Base-by-base conservation (phyloP, 2,888 invertebrate species). In the Diadegma fenestrale region DNA sequence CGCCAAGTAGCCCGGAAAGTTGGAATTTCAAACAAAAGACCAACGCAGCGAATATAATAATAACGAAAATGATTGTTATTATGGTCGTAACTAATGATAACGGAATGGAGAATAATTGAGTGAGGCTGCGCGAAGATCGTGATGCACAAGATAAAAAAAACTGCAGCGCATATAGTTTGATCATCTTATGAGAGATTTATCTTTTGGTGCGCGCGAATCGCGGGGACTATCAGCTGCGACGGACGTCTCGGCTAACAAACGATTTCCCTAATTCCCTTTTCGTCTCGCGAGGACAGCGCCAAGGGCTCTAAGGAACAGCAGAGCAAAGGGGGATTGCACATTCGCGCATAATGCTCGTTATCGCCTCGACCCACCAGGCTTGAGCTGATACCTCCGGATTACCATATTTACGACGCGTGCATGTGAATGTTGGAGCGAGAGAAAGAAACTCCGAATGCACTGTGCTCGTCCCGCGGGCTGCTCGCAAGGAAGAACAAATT, bases 241-340 rank as follows among this genome's bases (percentile, higher is more conserved):
- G 90, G 93, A 93, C 93, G 92, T 92, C 91, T 91, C 90, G 90
- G 89, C 91, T 93, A 92, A 93, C 92, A 93, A 93, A 93, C 91
- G 93, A 93, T 92, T 92, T 91, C 91, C 90, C 92, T 93, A 92
- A 92, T 93, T 92, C 92, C 90, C 91, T 92, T 91, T 92, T 92
- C 92, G 91, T 92, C 85, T 85, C 90, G 90, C 90, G 89, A 58
- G 54, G 54, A 58, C 54, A 58, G 26, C 12, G 54, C 12, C 26
- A 12, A 26, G 12, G 54, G 26, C 4, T 0, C 0, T 0, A 33
- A 33, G 33, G 33, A 33, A 6, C 2, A 6, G 22, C 8, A 6
- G 19, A 6, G 51, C 7, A 19, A n/a, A 22, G 51, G 54, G 54
- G n/a, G 54, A 22, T 54, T 19, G 90, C 89, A 89, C 89, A 90